Evolutionary conservation across 2,888 invertebrate genomes (phyloP).

Genomic region (Ochropacha duplaris): DNA sequence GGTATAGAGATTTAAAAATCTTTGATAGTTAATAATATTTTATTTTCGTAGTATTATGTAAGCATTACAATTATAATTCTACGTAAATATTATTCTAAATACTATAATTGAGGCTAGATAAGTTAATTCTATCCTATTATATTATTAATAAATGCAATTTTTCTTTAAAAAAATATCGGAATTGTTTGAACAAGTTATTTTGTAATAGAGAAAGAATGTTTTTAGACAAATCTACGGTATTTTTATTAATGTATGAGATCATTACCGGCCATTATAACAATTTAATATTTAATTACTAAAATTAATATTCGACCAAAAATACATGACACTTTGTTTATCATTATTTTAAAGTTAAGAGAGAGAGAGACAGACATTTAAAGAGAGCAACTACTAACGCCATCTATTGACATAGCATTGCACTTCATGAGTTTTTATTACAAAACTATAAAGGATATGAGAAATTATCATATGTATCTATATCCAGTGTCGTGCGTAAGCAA

Average conservation of each 20-base stretch:
- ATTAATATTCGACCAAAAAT: conserved; percentile 15
- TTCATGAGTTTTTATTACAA: not conserved
- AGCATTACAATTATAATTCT: conserved; percentile 6
- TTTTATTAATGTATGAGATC: conserved; percentile 54
- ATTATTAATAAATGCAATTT: conserved; percentile 26
- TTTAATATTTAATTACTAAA: conserved; percentile 34
- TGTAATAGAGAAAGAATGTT: not conserved
- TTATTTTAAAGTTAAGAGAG: not conserved
- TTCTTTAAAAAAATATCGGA: conserved; percentile 8
- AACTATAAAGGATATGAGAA: not conserved
- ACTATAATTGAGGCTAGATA: conserved; percentile 23
- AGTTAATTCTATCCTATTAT: conserved; percentile 13
- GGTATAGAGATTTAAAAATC: not conserved
- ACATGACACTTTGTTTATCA: conserved; percentile 7
- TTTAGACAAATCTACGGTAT: not conserved
- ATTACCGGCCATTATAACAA: conserved; percentile 45
- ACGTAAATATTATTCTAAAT: not conserved
- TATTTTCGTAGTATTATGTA: not conserved
- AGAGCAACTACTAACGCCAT: not conserved
- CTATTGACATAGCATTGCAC: not conserved
- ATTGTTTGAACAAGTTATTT: not conserved
- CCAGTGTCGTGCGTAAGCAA: too few species aligned
- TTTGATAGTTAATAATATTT: not conserved
- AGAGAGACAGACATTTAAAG: not conserved
- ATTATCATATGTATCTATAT: too few species aligned